phyloP scores from a whole-genome alignment of 2,113 vertebrate species.

The Rhombomys opimus region DNA sequence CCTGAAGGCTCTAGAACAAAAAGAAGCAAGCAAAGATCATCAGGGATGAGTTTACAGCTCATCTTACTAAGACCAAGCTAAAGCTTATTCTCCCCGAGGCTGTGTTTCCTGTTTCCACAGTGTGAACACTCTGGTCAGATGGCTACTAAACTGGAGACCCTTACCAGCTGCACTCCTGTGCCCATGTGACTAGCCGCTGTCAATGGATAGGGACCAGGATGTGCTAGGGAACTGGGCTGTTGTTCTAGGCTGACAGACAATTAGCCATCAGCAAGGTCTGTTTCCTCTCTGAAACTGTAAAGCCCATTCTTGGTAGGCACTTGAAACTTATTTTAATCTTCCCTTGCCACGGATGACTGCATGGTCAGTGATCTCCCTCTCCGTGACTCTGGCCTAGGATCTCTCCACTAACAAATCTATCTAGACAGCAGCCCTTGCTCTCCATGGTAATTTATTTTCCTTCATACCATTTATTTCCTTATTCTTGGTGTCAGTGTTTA shows the following conservation, averaged over 20 bases:
- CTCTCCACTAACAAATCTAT: neutral
- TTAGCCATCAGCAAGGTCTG: neutral
- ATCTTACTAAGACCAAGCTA: neutral
- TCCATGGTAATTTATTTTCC: neutral
- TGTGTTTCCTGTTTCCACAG: neutral
- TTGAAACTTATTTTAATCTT: neutral
- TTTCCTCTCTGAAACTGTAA: neutral
- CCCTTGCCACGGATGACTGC: neutral
- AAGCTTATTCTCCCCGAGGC: neutral
- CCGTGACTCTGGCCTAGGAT: neutral
- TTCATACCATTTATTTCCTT: neutral
- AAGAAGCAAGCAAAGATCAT: too few species aligned
- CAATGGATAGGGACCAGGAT: neutral
- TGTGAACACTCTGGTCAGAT: neutral
- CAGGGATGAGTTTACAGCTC: neutral
- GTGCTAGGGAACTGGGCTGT: neutral
- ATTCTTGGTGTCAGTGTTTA: conserved; percentile 4
- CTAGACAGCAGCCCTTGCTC: neutral
- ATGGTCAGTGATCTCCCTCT: neutral
- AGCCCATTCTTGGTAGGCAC: neutral
- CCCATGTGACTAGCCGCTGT: neutral
- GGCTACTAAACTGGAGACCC: neutral
- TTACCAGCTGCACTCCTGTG: neutral
- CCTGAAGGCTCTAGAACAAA: too few species aligned
- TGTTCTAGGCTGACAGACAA: neutral